Percentiles rank a stretch among this genome's conserved stretches.
Conservation (phyloP, 2,113 vertebrate species). For the Dasyprocta punctata region DNA sequence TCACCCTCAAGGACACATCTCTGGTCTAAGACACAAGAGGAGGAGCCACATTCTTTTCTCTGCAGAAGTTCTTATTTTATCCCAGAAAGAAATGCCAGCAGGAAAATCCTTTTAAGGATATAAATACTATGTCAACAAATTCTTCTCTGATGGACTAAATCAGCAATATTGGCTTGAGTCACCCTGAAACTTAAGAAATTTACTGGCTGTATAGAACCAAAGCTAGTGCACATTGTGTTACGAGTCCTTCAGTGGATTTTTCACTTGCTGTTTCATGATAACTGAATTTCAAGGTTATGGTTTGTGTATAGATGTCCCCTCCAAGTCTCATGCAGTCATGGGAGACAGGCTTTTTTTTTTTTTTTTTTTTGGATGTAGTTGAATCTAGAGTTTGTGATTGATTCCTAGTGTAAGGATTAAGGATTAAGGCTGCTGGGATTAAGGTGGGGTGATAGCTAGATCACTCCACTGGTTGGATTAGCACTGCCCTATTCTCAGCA, state of each 20-base stretch:
- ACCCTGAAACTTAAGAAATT: neutral
- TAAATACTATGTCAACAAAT: neutral
- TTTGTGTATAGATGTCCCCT: too few relatives aligned
- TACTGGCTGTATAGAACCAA: neutral
- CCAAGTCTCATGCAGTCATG: too few relatives aligned
- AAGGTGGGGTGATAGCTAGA: too few relatives aligned
- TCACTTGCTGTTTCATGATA: neutral
- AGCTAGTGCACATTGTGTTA: neutral
- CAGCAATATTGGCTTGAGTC: neutral
- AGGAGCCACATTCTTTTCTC: neutral
- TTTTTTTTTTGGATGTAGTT: too few relatives aligned
- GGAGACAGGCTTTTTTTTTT: too few relatives aligned
- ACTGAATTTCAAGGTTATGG: neutral
- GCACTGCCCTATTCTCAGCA: too few relatives aligned
- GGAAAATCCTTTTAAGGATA: neutral
- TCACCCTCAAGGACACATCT: neutral
- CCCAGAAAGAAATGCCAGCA: neutral
- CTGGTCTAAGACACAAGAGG: neutral
- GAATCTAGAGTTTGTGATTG: too few relatives aligned
- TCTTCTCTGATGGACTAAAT: neutral
- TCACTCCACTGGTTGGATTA: too few relatives aligned
- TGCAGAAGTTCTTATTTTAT: neutral
- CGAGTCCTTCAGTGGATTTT: neutral
- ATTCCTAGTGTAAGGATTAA: too few relatives aligned
- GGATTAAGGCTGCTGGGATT: too few relatives aligned